Conservation (phyloP, 35 echinoderm and acorn worm genomes). For the Apostichopus parvimensis region DNA sequence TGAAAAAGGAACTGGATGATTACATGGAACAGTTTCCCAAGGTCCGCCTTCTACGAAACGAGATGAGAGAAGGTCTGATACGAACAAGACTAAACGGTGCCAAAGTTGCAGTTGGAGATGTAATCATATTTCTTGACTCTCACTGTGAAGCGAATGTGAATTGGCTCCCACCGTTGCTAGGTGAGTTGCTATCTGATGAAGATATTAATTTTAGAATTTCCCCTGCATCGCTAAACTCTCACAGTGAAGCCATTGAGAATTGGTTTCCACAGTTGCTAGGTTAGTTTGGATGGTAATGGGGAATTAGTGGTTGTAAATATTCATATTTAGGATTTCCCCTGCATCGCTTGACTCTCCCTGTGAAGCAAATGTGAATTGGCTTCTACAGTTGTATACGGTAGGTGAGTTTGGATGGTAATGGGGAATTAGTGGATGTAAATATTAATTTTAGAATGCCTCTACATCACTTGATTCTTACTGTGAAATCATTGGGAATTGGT, state of each 20-base stretch:
- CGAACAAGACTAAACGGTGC: constrained; percentile 85
- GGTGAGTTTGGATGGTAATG: background rate
- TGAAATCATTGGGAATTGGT: too few species aligned
- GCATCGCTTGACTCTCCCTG: too few species aligned
- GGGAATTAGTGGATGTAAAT: background rate
- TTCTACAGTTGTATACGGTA: background rate
- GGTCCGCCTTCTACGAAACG: constrained; percentile 72
- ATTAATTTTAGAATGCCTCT: too few species aligned
- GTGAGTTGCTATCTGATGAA: constrained; percentile 39
- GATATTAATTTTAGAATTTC: too few species aligned
- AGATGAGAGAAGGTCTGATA: constrained; percentile 80
- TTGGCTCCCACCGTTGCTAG: constrained; percentile 94
- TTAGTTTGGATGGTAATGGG: background rate
- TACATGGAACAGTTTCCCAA: constrained; percentile 90
- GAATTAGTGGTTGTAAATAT: background rate
- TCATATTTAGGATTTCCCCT: too few species aligned
- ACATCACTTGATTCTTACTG: too few species aligned
- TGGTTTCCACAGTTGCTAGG: background rate
- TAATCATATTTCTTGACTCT: constrained; percentile 91
- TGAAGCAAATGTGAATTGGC: constrained; percentile 60
- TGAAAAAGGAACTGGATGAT: constrained; percentile 74
- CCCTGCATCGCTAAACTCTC: background rate
- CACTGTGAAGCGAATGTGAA: constrained; percentile 96
- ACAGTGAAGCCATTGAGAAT: background rate
- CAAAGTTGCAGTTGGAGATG: constrained; percentile 71